phyloP scores from a whole-genome alignment of 2,113 vertebrate species.

The Apaloderma vittatum region DNA sequence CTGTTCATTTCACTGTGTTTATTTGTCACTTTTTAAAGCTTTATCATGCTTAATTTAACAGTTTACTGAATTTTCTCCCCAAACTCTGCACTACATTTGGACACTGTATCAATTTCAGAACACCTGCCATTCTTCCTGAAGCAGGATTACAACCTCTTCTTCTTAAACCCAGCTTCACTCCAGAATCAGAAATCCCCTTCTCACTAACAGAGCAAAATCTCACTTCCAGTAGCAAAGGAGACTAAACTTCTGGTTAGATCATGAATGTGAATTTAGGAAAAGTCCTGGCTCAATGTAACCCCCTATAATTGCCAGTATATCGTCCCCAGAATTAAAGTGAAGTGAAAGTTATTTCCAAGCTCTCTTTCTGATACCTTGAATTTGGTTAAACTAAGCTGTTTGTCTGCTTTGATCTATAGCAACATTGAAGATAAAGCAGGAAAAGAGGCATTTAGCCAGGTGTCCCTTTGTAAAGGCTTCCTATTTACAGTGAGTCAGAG shows the following conservation, averaged over 20 bases:
- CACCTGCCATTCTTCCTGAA: neutral
- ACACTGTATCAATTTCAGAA: neutral
- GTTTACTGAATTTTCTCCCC: neutral
- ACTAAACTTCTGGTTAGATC: neutral
- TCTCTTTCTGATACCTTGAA: neutral
- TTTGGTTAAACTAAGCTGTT: neutral
- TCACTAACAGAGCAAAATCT: neutral
- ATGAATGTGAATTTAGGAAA: neutral
- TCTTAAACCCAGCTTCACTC: neutral
- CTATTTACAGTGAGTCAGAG: constrained; percentile 45
- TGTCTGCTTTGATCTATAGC: constrained; percentile 10
- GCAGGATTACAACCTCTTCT: neutral
- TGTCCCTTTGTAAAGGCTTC: constrained; percentile 27
- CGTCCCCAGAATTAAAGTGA: neutral
- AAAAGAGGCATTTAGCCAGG: constrained; percentile 19
- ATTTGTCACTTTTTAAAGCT: neutral
- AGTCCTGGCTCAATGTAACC: neutral
- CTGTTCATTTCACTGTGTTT: neutral
- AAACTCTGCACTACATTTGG: neutral
- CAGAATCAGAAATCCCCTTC: neutral
- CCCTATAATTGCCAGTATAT: neutral
- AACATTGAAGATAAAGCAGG: neutral
- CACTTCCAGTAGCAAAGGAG: neutral
- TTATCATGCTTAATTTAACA: neutral
- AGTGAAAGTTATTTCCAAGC: neutral